Conservation (phyloP, 2,888 invertebrate species). For the Cantharis nigra region DNA sequence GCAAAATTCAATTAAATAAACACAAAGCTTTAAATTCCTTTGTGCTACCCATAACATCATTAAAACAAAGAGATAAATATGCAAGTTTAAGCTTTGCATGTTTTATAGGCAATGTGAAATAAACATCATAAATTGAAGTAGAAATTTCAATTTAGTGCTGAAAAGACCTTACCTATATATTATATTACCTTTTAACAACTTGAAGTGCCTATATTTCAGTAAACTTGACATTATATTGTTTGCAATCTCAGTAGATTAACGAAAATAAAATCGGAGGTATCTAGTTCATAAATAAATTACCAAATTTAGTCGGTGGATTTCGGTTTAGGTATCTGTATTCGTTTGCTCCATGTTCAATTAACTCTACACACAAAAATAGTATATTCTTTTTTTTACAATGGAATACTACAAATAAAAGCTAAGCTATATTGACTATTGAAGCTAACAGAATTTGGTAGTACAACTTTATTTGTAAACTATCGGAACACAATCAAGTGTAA, state of each 20-base stretch:
- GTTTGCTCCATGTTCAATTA: neutral
- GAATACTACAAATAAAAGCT: neutral
- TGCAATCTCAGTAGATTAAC: too few species aligned
- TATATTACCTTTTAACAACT: neutral
- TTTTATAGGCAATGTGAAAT: neutral
- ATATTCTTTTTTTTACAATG: neutral
- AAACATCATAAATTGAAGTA: neutral
- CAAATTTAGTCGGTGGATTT: too few species aligned
- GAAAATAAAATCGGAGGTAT: neutral
- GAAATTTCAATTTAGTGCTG: neutral
- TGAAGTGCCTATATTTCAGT: neutral
- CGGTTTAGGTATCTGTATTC: neutral
- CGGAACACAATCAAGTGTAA: neutral
- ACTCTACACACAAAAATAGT: neutral
- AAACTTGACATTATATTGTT: too few species aligned
- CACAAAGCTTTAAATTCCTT: neutral
- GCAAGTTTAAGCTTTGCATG: neutral
- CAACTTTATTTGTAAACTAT: too few species aligned
- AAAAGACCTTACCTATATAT: neutral
- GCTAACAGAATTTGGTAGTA: too few species aligned
- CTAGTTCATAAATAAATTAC: too few species aligned
- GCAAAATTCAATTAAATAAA: neutral
- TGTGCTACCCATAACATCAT: neutral
- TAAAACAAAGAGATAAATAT: neutral
- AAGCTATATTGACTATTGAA: neutral